phyloP scores from a whole-genome alignment of 2,888 invertebrate genomes.

The Galerucella pusilla region DNA sequence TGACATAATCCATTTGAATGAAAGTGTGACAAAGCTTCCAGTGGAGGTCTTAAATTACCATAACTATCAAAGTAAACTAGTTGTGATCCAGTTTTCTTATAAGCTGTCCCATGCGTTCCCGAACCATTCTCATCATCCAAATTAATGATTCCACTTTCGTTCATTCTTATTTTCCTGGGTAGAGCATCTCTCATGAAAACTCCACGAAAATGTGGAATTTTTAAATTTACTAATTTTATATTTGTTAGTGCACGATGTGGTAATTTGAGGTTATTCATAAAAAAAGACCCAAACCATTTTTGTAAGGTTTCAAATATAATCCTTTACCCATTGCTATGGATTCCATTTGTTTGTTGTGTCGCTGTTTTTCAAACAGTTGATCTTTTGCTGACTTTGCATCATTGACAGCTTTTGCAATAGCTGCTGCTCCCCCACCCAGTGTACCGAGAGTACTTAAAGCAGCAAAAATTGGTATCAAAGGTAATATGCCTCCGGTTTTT shows the following conservation, averaged over 20 bases:
- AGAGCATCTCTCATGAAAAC: background rate
- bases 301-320: constrained; percentile 7
- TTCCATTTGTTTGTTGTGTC: background rate
- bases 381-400: background rate
- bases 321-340: constrained; percentile 17
- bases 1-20: too few relatives aligned
- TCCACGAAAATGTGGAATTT: background rate
- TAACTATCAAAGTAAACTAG: too few relatives aligned
- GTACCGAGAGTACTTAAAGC: background rate
- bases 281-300: background rate
- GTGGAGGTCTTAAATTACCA: too few relatives aligned
- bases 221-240: constrained; percentile 6
- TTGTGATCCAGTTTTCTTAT: background rate
- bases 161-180: too few relatives aligned
- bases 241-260: background rate
- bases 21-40: too few relatives aligned
- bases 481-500: constrained; percentile 1
- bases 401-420: background rate
- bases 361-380: background rate
- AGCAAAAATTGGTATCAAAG: background rate
- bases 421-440: background rate
- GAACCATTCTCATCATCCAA: too few relatives aligned
- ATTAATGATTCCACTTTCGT: too few relatives aligned
- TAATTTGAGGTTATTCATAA: constrained; percentile 7
- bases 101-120: constrained; percentile 1